Percentiles rank a stretch among this genome's conserved stretches.
phyloP scores from a whole-genome alignment of 1,140 invertebrate genomes.

The Planococcus citri region DNA sequence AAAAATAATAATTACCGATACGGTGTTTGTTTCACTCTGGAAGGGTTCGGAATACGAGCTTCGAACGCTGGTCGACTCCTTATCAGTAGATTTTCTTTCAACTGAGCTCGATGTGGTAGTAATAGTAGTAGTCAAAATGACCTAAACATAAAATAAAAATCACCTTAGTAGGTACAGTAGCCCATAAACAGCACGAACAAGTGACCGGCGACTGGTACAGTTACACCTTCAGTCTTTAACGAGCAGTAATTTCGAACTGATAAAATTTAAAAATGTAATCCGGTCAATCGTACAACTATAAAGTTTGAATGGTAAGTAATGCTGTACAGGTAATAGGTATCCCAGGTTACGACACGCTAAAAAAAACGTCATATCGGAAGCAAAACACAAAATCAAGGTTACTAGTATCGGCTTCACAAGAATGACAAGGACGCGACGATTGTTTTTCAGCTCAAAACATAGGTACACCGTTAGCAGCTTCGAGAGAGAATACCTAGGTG shows the following conservation, averaged over 20 bases:
- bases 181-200: too few species aligned
- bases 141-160: not conserved
- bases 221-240: too few species aligned
- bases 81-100: not conserved
- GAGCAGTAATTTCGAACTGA: too few species aligned
- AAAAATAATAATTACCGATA: constrained; percentile 11
- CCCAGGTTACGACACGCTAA: not conserved
- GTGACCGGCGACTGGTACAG: too few species aligned
- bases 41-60: constrained; percentile 11
- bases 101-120: not conserved
- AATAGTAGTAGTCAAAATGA: not conserved
- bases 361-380: constrained; percentile 14
- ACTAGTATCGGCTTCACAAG: not conserved
- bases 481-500: too few species aligned
- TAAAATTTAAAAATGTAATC: too few species aligned
- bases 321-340: too few species aligned
- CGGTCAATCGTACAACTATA: too few species aligned
- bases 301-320: too few species aligned
- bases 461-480: not conserved
- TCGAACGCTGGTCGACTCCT: not conserved
- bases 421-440: constrained; percentile 7
- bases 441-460: too few species aligned
- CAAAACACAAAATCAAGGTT: constrained; percentile 14
- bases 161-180: too few species aligned
- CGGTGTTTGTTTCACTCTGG: constrained; percentile 7